Conservation (phyloP, 2,888 invertebrate species). For the Trissoscelio sp. region DNA sequence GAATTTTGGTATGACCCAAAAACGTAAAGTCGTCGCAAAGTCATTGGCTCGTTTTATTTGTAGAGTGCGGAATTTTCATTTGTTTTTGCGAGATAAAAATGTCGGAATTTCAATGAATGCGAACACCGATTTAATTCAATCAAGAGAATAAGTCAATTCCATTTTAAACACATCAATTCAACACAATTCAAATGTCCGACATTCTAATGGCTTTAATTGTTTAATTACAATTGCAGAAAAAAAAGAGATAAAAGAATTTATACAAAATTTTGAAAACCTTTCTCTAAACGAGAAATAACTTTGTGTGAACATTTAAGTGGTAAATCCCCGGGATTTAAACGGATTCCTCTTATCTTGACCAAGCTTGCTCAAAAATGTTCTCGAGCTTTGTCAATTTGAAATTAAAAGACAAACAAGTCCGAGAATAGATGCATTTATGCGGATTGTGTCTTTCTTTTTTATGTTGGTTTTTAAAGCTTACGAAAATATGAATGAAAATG, state of each 20-base stretch:
- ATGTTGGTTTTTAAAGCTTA: not conserved
- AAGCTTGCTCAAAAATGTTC: too few species aligned
- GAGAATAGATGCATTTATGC: not conserved
- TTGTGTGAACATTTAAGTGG: too few species aligned
- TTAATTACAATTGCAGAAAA: too few species aligned
- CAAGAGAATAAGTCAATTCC: not conserved
- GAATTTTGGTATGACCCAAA: constrained; percentile 22
- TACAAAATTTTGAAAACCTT: too few species aligned
- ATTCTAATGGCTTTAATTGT: too few species aligned
- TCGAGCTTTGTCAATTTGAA: too few species aligned
- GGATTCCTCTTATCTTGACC: too few species aligned
- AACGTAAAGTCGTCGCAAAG: not conserved
- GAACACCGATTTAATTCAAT: not conserved
- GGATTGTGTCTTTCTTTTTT: not conserved
- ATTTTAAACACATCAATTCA: not conserved
- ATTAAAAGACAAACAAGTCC: too few species aligned
- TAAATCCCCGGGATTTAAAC: too few species aligned
- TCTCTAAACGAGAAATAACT: too few species aligned
- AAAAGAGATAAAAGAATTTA: too few species aligned
- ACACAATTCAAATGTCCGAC: too few species aligned
- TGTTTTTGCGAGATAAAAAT: not conserved
- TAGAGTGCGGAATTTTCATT: not conserved
- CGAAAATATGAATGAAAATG: constrained; percentile 17
- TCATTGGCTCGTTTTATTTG: constrained; percentile 2
- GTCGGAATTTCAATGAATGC: not conserved